Evolutionary conservation across 2,797 vertebrate genomes (phyloP), one percentile per base, ranked within the genome.

Genomic region (Glyptemys insculpta): DNA sequence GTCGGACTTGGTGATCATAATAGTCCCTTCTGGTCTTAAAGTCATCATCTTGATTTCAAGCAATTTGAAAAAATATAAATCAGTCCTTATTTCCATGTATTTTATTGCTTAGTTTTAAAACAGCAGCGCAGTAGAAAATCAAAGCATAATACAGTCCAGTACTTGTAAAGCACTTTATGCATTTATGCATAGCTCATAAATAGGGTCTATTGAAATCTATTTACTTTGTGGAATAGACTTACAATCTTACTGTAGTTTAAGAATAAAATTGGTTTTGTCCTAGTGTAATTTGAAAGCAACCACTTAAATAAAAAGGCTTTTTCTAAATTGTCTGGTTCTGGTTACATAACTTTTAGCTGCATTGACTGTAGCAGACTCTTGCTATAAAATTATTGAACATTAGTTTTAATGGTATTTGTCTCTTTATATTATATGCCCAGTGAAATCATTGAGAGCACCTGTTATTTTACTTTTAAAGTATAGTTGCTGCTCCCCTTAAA

Each of bases 381-480:
- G 8, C 65, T 79, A 14, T 2, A 53, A 81, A 50, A 80, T 81
- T 50, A 34, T 74, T 85, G 53, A 74, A 44, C 52, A 23, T 80
- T 74, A 85, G 86, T 37, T 84, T 68, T 72, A 72, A 25, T 72
- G 68, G 2, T 72, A 2, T 83, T 27, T 72, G 1, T 6, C 15
- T 59, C 37, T 87, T 52, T 89, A 3, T 41, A 85, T 85, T 54
- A 4, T 68, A 81, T 78, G 27, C 8, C 21, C 10, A 79, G 1
- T 29, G 31, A 88, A 88, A 56, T 6, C 83, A 86, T 27, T 5
- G 3, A 47, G 54, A 10, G 3, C 0, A 0, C 76, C 62, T 90
- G 29, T 47, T 91, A n/a, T 91, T 95, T 81, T 59, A 27, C 15
- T 85, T 89, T 18, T 87, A 86, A 92, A 80, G 29, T n/a, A 3